Base-by-base conservation (phyloP, 2,797 vertebrate genomes). In the Esox masquinongy region DNA sequence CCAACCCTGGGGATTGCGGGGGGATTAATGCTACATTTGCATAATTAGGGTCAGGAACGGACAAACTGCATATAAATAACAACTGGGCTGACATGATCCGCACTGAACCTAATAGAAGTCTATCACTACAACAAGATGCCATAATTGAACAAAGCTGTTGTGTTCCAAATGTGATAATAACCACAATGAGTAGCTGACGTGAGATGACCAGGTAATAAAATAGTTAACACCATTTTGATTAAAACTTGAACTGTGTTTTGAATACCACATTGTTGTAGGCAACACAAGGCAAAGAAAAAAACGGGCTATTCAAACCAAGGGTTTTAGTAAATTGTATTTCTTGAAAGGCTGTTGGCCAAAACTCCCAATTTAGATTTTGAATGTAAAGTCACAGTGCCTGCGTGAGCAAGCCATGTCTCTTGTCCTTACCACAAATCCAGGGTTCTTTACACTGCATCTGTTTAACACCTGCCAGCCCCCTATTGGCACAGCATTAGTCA, bases 11-110 rank as follows among this genome's bases (percentile, higher is more conserved):
- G 73, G 90, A 90, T 92, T 91, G 77, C n/a, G 5, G 56, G 76
- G 83, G 91, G 90, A 93, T 94, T 93, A 93, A 87, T 83, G 81
- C 79, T 53, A 87, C 83, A 91, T 94, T 92, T 92, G 82, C 91
- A 92, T 93, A 92, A 93, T 92, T 88, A 91, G 88, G 91, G 92
- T 92, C 92, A 90, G 84, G 77, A 56, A 77, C 76, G 59, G 85
- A 90, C 82, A 88, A 91, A 90, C 85, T 84, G 8, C 74, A 82
- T 77, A 78, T 81, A 85, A 85, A 84, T 83, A 72, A 88, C 78
- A 79, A 83, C 78, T 31, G 69, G 72, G 83, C 68, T 79, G 85
- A 87, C 83, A 82, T 78, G 79, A 77, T 80, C 39, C 70, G 82
- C 76, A 80, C 29, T 85, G 85, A 80, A 85, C 88, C 83, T 85